Base-by-base conservation (phyloP, 64 coral and sea anemone species). In the Stichodactyla helianthus region DNA sequence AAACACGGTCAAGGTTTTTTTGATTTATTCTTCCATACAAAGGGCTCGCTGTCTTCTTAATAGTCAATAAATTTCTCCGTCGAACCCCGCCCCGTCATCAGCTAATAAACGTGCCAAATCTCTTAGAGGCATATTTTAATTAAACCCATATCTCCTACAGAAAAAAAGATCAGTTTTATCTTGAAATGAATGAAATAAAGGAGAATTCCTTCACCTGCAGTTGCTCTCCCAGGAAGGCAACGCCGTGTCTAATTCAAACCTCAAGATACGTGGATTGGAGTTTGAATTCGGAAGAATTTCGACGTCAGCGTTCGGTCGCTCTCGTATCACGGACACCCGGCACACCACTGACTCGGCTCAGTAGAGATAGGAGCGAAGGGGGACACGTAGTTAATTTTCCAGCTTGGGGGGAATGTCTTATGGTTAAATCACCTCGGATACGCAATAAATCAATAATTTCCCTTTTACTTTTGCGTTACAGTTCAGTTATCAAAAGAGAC, bases 101-200 rank as follows among this genome's bases (percentile, higher is more conserved):
- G 4, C 7, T 74, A 31, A 28, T 31, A 74, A 13, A 13, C 25
- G 27, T 9, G 25, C 0, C 12, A 4, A 28, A 74, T 74, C 8
- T 74, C 68, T 74, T 12, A 74, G 4, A 74, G 25, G 25, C 68
- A 74, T n/a, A 74, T 74, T 74, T 74, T 31, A 74, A 74, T 74
- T 74, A 23, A 74, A 74, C 23, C 10, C 68, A 74, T 11, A 58
- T 11, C 55, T 44, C 35, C 2, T 44, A 44, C 35, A 44, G 55
- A 5, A 31, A 74, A 19, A 74, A 74, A 31, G 9, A 23, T 23
- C 25, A n/a, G 22, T 23, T 28, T 6, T 23, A 31, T 74, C 11
- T 74, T 27, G 25, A 74, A 74, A 8, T 74, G 4, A 74, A 70
- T 4, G 27, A 31, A 10, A 8, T 27, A 74, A 31, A 74, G 27